Percentiles rank a stretch among this genome's conserved stretches.
phyloP scores from a whole-genome alignment of 2,888 invertebrate species.

The Polietes domitor region DNA sequence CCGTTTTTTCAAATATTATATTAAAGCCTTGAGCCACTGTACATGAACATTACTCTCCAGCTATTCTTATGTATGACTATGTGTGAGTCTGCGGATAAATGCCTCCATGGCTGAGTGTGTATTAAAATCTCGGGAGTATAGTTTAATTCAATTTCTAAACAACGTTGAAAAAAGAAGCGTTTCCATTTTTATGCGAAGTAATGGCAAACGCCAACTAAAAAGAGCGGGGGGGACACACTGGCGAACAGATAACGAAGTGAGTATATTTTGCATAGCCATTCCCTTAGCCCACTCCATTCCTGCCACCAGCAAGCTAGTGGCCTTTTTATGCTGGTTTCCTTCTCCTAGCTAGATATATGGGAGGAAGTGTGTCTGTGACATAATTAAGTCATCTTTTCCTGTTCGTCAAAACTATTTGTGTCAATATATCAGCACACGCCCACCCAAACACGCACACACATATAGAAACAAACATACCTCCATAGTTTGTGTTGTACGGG shows the following conservation, averaged over 20 bases:
- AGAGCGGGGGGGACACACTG: background rate
- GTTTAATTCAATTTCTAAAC: constrained; percentile 8
- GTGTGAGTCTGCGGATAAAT: background rate
- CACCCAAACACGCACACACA: constrained; percentile 1
- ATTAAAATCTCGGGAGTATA: background rate
- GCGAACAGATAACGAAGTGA: background rate
- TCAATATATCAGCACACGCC: background rate
- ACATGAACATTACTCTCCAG: too few relatives aligned
- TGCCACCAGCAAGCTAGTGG: background rate
- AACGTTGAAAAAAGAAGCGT: background rate
- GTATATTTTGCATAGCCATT: background rate
- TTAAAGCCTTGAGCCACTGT: background rate
- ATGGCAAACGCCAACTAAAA: background rate
- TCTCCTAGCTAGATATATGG: background rate
- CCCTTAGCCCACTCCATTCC: background rate
- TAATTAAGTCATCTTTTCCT: background rate
- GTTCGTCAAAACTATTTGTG: constrained; percentile 16
- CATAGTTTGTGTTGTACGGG: constrained; percentile 9
- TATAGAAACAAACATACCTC: background rate
- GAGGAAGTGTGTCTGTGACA: background rate
- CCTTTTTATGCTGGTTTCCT: background rate
- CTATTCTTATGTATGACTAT: background rate
- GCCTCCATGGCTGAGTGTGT: background rate
- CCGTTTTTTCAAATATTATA: too few relatives aligned
- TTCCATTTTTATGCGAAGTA: constrained; percentile 12